Base-by-base conservation (phyloP, 1,140 invertebrate genomes). In the Zaprionus lachaisei region DNA sequence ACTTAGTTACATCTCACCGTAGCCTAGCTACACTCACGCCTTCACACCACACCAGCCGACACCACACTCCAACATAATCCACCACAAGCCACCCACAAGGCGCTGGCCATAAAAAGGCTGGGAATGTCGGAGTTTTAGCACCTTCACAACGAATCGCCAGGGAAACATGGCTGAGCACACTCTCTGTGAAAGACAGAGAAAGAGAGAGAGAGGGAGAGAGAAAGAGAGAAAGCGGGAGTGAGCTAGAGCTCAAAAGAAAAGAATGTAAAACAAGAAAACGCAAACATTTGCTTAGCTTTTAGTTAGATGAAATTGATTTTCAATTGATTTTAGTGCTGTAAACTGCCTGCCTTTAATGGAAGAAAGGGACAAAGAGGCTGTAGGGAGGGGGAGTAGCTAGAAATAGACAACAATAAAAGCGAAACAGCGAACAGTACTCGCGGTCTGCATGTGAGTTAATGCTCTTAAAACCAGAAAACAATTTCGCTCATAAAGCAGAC, bases 301-400 rank as follows among this genome's bases (percentile, higher is more conserved):
- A 89, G 72, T 81, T 89, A 91, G 85, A 89, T 89, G 75, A 84
- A 89, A 89, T 89, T 84, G 84, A 90, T 90, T 89, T 89, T 82
- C 86, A 90, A 89, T 89, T 85, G 85, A 70, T 77, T 84, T 84
- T 76, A 89, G 84, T 89, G 85, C 78, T 76, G 22, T 65, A 61
- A 84, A 70, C 67, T 61, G 58, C n/a, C 20, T 49, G 26, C 41
- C 57, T 37, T 37, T 60, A 66, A 47, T 17, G 17, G 41, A 11
- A 7, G n/a, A 5, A 5, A 6, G 2, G 17, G n/a, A 0, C 41
- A 17, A n/a, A 9, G 41, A 17, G n/a, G 9, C 28, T 11, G 7
- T 4, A 7, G 7, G 41, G 2, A 17, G 15, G 7, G 28, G 31
- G 31, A 11, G 31, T 9, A 4, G 3, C 41, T 47, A 2, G 41